A percentile compares a stretch with the other conserved stretches of the same genome.
phyloP scores from a whole-genome alignment of 2,888 invertebrate genomes.

The Mylabris sibirica region DNA sequence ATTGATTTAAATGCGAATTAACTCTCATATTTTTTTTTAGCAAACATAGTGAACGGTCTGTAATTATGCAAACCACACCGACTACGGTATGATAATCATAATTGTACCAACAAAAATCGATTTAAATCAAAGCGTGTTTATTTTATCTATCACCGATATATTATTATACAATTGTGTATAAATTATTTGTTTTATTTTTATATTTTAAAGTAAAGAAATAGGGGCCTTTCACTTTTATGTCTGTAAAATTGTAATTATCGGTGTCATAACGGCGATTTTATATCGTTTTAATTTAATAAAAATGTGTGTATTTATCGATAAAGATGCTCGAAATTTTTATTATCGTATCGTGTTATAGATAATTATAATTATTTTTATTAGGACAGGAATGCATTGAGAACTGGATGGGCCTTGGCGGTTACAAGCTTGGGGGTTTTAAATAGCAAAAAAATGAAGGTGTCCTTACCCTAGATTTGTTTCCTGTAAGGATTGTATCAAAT shows the following conservation, averaged over 20 bases:
- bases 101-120: neutral
- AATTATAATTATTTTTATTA: too few relatives aligned
- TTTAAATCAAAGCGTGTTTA: neutral
- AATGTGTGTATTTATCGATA: conserved; percentile 8
- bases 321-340: too few relatives aligned
- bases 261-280: conserved; percentile 42
- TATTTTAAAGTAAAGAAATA: conserved; percentile 37
- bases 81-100: neutral
- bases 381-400: too few relatives aligned
- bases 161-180: conserved; percentile 29
- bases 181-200: conserved; percentile 30
- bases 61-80: neutral
- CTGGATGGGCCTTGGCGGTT: too few relatives aligned
- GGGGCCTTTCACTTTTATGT: conserved; percentile 47
- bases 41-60: neutral
- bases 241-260: conserved; percentile 44
- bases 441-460: too few relatives aligned
- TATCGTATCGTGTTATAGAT: conserved; percentile 19
- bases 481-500: too few relatives aligned
- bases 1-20: neutral
- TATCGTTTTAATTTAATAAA: neutral
- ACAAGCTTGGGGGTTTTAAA: too few relatives aligned
- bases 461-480: too few relatives aligned
- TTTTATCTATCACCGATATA: neutral
- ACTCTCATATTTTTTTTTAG: neutral